These are phyloP conservation scores for fruit fly (Drosophila melanogaster) DNA, from an alignment of 1,140 invertebrate genomes.

Conservation along the genomic window DNA sequence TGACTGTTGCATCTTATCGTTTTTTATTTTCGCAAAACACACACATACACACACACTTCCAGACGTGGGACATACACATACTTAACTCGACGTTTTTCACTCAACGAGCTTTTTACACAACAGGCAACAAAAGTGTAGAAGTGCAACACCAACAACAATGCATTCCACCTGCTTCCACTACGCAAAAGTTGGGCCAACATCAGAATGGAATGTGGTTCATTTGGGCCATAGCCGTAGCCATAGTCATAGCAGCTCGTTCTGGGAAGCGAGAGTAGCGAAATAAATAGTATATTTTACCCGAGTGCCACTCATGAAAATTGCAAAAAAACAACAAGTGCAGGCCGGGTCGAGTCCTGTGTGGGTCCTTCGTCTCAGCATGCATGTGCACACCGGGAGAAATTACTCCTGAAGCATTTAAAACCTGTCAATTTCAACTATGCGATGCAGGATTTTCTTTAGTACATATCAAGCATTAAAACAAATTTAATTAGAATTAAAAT, in stretches of 20 bases:
- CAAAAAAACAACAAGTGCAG: slow-evolving; percentile 72
- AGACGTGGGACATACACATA: slow-evolving; percentile 61
- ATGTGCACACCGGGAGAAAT: background rate
- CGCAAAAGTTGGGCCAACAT: slow-evolving; percentile 74
- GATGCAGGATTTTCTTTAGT: no score
- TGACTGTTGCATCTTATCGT: slow-evolving; percentile 49
- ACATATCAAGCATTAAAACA: no score
- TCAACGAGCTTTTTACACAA: slow-evolving; percentile 78
- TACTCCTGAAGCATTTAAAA: no score
- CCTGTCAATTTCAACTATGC: no score
- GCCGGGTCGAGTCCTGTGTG: slow-evolving; percentile 41
- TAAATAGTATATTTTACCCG: slow-evolving; percentile 82
- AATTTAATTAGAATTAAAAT: no score
- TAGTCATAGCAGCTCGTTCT: slow-evolving; percentile 37
- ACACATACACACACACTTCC: slow-evolving; percentile 11
- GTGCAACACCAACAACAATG: slow-evolving; percentile 75
- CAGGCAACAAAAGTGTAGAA: slow-evolving; percentile 75
- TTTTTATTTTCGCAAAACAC: slow-evolving; percentile 25
- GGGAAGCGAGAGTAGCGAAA: slow-evolving; percentile 65
- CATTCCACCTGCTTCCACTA: slow-evolving; percentile 53
- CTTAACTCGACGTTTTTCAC: slow-evolving; percentile 82
- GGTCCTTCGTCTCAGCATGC: slow-evolving; percentile 21
- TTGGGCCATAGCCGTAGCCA: slow-evolving; percentile 54
- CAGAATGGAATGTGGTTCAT: slow-evolving; percentile 73
- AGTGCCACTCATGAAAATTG: slow-evolving; percentile 82